These are phyloP conservation scores for Cyrtorhinus lividipennis DNA, from an alignment of 1,140 invertebrate genomes.

Conservation along the genomic window DNA sequence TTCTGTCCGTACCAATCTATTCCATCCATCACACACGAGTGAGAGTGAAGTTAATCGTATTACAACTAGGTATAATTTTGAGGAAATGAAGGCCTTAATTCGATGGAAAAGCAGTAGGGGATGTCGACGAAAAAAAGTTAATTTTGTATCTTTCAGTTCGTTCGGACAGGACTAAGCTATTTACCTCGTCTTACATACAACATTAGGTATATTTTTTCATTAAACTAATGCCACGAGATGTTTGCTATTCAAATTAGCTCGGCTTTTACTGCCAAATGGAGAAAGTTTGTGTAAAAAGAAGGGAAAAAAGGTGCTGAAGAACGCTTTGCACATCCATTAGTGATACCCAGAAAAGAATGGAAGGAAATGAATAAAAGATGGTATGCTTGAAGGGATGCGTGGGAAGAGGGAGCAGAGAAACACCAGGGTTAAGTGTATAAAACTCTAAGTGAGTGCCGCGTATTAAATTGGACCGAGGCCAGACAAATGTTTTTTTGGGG, in stretches of 20 bases:
- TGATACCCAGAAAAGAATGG: background rate
- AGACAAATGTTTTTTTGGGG: conserved; percentile 3
- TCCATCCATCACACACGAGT: too few species aligned
- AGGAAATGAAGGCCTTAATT: too few species aligned
- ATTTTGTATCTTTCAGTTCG: too few species aligned
- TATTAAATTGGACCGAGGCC: conserved; percentile 8
- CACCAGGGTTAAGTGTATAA: conserved; percentile 3
- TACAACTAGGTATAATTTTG: too few species aligned
- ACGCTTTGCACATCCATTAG: background rate
- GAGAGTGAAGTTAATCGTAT: too few species aligned
- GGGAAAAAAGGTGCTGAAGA: background rate
- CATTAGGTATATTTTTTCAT: too few species aligned
- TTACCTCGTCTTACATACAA: too few species aligned
- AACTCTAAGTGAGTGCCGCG: conserved; percentile 4
- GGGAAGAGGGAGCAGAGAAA: background rate
- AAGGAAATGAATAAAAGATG: background rate
- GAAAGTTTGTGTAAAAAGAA: background rate
- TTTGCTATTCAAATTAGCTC: background rate
- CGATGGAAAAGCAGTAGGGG: too few species aligned
- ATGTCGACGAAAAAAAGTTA: too few species aligned
- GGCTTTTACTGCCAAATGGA: background rate
- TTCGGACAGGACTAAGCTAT: too few species aligned
- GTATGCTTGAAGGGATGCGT: background rate
- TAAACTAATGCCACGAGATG: background rate
- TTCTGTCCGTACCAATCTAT: too few species aligned